Evolutionary conservation across 2,888 invertebrate genomes (phyloP), one percentile per base, ranked within the genome.

Genomic region (Drosophila borealis): DNA sequence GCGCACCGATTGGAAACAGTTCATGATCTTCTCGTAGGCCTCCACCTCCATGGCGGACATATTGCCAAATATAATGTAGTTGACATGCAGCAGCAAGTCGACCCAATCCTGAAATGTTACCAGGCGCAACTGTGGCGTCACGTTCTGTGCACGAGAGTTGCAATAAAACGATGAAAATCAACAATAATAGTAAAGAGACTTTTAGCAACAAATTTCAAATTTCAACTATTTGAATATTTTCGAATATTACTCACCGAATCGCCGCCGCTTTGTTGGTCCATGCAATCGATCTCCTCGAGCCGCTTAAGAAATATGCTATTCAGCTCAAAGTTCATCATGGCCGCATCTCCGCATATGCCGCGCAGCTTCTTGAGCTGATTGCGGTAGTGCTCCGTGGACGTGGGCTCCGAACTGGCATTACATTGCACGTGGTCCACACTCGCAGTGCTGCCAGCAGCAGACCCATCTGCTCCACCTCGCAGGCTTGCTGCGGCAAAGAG

Each of bases 41-140:
- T 95, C 95, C 56, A 91, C 88, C 86, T 95, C 95, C 70, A 95
- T 88, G 70, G 94, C 94, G 66, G 94, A 93, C 39, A 95, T 94
- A n/a, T 94, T 94, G 60, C 92, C 92, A 11, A 95, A 93, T 49
- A 95, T 90, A 90, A 94, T 93, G 55, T 93, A 92, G 88, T 95
- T 95, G 75, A 95, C 94, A 53, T 94, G 94, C 1, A 93, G 93
- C 62, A 95, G 91, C 87, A 94, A 94, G 49, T 93, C 92, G n/a
- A 95, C 93, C 95, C 95, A 95, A 79, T 94, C 93, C 34, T 86
- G 93, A 89, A 91, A 95, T 90, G 95, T 93, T 41, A 93, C 92
- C 74, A 95, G 92, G 91, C 96, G 95, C 78, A 94, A 92, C 96
- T 96, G 87, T 5, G 91, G 13, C 8, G 55, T 11, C 0, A 45